phyloP scores from a whole-genome alignment of 92 coral and sea anemone species.

The Bergia sp. region DNA sequence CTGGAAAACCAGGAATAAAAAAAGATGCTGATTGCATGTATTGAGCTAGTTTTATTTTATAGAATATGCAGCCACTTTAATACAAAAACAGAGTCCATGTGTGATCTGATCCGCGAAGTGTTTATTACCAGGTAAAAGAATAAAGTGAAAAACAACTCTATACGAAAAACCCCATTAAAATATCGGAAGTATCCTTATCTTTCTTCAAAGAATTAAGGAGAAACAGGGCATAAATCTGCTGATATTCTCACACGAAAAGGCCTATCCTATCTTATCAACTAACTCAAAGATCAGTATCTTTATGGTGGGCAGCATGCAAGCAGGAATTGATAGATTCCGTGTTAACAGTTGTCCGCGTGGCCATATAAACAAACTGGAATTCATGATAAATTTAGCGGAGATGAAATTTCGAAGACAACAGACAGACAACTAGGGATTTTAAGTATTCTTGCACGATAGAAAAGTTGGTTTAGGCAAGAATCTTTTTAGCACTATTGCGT shows the following conservation, averaged over 20 bases:
- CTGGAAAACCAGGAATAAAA: not conserved
- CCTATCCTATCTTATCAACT: conserved; percentile 2
- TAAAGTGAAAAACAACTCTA: not conserved
- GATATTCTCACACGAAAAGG: conserved; percentile 20
- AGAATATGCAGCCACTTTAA: not conserved
- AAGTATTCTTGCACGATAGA: not conserved
- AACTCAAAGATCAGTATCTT: not conserved
- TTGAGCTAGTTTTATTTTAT: not conserved
- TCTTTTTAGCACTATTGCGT: not conserved
- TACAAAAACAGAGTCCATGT: not conserved
- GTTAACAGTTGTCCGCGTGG: conserved; percentile 3
- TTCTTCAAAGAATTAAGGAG: not conserved
- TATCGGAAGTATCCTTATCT: conserved; percentile 9
- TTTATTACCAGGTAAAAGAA: not conserved
- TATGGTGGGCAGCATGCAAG: not conserved
- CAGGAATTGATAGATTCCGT: not conserved
- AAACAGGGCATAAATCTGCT: conserved; percentile 24
- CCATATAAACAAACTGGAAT: not conserved
- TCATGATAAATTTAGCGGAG: conserved; percentile 1
- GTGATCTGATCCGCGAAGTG: not conserved
- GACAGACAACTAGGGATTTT: not conserved
- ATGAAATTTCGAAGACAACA: not conserved
- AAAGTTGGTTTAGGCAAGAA: not conserved
- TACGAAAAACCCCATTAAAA: not conserved
- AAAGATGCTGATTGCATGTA: not conserved